These are phyloP conservation scores for Polydrusus pterygomalis DNA, from an alignment of 2,888 invertebrate species.

Conservation along the genomic window DNA sequence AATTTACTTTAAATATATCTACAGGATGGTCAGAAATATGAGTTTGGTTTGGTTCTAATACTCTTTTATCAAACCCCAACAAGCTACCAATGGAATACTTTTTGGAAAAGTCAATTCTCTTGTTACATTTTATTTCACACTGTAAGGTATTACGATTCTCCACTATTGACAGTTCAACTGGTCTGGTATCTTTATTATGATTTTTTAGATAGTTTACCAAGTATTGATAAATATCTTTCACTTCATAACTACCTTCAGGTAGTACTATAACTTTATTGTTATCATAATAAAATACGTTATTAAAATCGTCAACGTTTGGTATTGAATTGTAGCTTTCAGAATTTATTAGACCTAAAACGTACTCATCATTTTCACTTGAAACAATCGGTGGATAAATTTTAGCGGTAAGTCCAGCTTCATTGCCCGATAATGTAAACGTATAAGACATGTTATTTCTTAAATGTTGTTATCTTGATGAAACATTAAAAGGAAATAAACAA, in stretches of 20 bases:
- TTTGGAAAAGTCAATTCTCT: slow-evolving; percentile 7
- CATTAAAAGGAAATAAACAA: neutral
- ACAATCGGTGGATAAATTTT: slow-evolving; percentile 42
- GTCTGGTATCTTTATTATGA: neutral
- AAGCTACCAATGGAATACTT: slow-evolving; percentile 3
- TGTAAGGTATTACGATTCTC: slow-evolving; percentile 32
- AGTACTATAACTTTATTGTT: slow-evolving; percentile 6
- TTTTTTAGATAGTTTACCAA: slow-evolving; percentile 5
- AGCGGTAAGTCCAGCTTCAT: neutral
- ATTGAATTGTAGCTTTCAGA: slow-evolving; percentile 41
- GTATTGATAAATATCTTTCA: slow-evolving; percentile 21
- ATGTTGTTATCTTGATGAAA: neutral
- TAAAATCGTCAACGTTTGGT: slow-evolving; percentile 34
- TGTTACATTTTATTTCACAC: slow-evolving; percentile 22
- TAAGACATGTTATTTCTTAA: neutral
- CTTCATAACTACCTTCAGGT: slow-evolving; percentile 30
- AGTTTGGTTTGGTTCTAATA: neutral
- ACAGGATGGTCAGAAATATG: slow-evolving; percentile 23
- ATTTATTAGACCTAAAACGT: slow-evolving; percentile 38
- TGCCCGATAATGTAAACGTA: slow-evolving; percentile 1
- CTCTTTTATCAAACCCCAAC: neutral
- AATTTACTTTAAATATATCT: slow-evolving; percentile 8
- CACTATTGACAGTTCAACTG: slow-evolving; percentile 5
- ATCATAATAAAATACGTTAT: slow-evolving; percentile 44
- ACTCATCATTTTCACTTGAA: slow-evolving; percentile 37